Base-by-base conservation (phyloP, 2,797 vertebrate species). In the Eulemur mongoz region DNA sequence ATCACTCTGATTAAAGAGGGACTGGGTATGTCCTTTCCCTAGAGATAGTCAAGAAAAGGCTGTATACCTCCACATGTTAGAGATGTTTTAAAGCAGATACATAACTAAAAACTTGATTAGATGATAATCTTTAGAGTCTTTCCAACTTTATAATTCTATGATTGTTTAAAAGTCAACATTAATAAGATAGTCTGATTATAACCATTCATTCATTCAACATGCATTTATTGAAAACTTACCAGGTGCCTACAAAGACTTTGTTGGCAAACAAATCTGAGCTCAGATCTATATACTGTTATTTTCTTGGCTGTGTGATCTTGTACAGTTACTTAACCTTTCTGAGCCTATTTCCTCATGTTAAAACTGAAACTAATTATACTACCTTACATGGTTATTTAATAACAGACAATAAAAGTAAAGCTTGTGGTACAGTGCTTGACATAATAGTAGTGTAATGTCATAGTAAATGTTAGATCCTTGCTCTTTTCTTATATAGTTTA, bases 251-350 rank as follows among this genome's bases (percentile, higher is more conserved):
- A 52, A 83, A 96, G 70, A 40, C 50, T 90, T 90, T 84, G n/a
- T 25, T 95, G 43, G 61, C 65, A 80, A 92, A 83, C 11, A 85
- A 76, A 59, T n/a, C 50, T 22, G 35, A 96, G 13, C 48, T 78
- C 48, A 85, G 79, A 86, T 76, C 75, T 67, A 38, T 8, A 73
- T 7, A 67, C 57, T 80, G 40, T 38, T 45, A 79, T 63, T 91
- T 82, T 25, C 50, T 91, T 79, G 32, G 40, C 82, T 65, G 2
- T 88, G 54, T 94, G 50, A 84, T 43, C 59, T n/a, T 93, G 67
- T 80, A 67, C 32, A 67, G 73, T 73, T 78, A 45, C 20, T 94
- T 89, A 89, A 84, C 69, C 45, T 88, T 80, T 61, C 79, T 91
- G 69, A 88, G 35, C n/a, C 85, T 86, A 65, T 54, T 79, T 65